These are phyloP conservation scores for Phalacrocorax brasilianus DNA, from an alignment of 2,113 vertebrate species.

Conservation along the genomic window DNA sequence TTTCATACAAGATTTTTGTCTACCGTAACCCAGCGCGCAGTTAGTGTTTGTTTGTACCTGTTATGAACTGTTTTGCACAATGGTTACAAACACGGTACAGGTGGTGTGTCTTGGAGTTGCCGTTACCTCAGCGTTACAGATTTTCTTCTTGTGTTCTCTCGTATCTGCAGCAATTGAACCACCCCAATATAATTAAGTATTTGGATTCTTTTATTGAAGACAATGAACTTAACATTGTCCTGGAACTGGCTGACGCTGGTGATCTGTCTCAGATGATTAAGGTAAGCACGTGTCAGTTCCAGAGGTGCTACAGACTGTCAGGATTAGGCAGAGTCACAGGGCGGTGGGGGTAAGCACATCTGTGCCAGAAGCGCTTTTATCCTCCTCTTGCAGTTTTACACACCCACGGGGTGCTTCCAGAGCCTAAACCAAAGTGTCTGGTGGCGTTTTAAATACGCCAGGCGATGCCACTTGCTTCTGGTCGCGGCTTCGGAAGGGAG, in stretches of 20 bases:
- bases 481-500: background rate
- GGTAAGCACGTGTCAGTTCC: conserved; percentile 28
- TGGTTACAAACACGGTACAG: background rate
- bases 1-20: background rate
- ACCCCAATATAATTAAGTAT: conserved; percentile 87
- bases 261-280: conserved; percentile 89
- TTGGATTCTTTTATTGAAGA: conserved; percentile 87
- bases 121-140: accelerated
- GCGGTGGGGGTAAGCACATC: background rate
- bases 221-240: conserved; percentile 84
- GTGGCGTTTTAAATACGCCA: accelerated
- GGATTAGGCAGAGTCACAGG: accelerated
- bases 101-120: background rate
- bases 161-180: conserved; percentile 82
- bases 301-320: background rate
- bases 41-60: background rate
- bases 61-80: accelerated
- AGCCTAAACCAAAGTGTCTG: background rate
- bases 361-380: background rate
- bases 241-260: conserved; percentile 82
- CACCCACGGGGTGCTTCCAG: background rate
- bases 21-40: accelerated
- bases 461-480: background rate
- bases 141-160: background rate
- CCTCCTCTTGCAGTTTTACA: background rate